Conservation (phyloP, 2,113 vertebrate species). For the Tupaia tana region DNA sequence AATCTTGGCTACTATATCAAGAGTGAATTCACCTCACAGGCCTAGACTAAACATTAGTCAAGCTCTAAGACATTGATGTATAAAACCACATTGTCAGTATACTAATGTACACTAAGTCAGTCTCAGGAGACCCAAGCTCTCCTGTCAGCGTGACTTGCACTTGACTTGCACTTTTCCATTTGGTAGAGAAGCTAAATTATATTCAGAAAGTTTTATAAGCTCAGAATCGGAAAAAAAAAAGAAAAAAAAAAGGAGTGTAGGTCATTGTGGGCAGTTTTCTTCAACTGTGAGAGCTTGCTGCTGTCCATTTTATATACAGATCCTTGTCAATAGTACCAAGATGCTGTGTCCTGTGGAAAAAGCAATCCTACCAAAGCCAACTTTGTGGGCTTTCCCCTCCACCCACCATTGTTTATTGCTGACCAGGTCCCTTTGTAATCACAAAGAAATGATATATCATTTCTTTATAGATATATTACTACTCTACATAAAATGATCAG, state of each 20-base stretch:
- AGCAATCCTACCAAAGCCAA: background rate
- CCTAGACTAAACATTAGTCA: background rate
- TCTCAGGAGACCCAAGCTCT: background rate
- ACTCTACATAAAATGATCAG: background rate
- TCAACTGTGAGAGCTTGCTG: background rate
- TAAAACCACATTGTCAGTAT: background rate
- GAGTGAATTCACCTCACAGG: background rate
- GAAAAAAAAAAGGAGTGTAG: background rate
- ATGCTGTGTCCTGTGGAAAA: background rate
- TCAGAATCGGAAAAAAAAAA: background rate
- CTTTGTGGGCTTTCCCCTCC: background rate
- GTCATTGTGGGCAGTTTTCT: background rate
- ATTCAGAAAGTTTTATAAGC: constrained; percentile 18
- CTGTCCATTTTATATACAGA: background rate
- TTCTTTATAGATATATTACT: background rate
- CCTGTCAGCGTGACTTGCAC: background rate
- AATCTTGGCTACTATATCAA: background rate
- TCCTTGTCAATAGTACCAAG: background rate
- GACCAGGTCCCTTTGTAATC: background rate
- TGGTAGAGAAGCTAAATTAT: constrained; percentile 34
- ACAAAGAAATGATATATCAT: background rate
- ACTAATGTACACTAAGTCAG: background rate
- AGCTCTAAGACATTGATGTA: background rate
- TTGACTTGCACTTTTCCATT: background rate
- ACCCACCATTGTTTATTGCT: background rate